Evolutionary conservation across 2,797 vertebrate genomes (phyloP), one percentile per base, ranked within the genome.

Genomic region (Falco berigora): DNA sequence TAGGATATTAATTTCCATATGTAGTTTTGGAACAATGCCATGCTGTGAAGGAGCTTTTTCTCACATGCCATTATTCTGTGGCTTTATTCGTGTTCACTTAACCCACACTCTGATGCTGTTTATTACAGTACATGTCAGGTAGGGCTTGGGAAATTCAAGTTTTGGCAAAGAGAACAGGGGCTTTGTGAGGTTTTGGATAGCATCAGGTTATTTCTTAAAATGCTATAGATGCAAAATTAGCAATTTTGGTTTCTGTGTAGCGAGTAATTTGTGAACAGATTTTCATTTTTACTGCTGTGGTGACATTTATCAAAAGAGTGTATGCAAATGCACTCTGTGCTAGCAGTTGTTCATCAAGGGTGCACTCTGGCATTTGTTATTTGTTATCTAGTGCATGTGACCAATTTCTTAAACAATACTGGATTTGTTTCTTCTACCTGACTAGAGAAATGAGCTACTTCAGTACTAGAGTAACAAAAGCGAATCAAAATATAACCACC

Each of bases 1-100:
- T 94, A 97, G 79, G 91, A 78, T 95, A 94, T 96, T 96, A 96
- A 95, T 93, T 94, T 96, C 92, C 91, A 81, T 96, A 94, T 92
- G 95, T 73, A 90, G 47, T 84, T 96, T 76, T 96, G 96, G 91
- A 88, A 40, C 38, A 52, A 7, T 63, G 92, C 94, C 96, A 90
- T 79, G 55, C 66, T 72, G 61, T 16, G 58, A 91, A 59, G 73
- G 44, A 90, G 79, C 61, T 90, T 92, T 80, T 92, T 83, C 73
- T 88, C 87, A 81, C 76, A 14, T 77, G 55, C 58, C 55, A 6
- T 71, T 85, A 68, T 88, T 83, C 75, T 61, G 69, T 14, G 64
- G 44, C 44, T 9, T 44, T 44, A 44, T 44, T 44, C 77, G 86
- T 58, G 34, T 73, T 94, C 91, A 40, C 74, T 78, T 53, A 30